Base-by-base conservation (phyloP, 2,888 invertebrate species). In the Plemyria rubiginata region DNA sequence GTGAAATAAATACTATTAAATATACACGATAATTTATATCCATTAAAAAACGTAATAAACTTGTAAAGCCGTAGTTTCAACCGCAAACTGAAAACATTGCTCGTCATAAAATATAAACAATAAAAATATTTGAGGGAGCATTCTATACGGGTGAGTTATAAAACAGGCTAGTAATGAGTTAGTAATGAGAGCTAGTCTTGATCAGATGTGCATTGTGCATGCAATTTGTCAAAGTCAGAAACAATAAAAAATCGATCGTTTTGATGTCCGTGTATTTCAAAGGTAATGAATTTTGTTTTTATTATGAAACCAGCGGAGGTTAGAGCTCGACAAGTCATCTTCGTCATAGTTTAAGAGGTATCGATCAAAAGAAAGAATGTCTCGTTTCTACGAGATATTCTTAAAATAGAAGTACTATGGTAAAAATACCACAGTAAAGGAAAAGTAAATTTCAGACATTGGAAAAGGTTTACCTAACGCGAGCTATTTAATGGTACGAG, bases 61-160 rank as follows among this genome's bases (percentile, higher is more conserved):
- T 36, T 56, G 53, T 58, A 45, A 58, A 50, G 51, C 40, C 58
- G 15, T 45, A 51, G 36, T 54, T 53, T 49, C 53, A 52, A 53
- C 52, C 56, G 16, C 54, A 38, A 54, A 57, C 56, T 32, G 48
- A 32, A 41, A 29, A 53, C 16, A 6, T 13, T 43, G 45, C 36
- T 55, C 15, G 52, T 43, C 59, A 53, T 58, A 58, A 60, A 52
- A 54, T 22, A 43, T 43, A 40, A 53, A 49, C 54, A 49, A 50
- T 49, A 41, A 4, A 48, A 40, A 32, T 40, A 48, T 12, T 16
- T 38, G 46, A 53, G 11, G n/a, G 29, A 29, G 6, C 43, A 13
- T 9, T 22, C 29, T 15, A 49, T 15, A 49, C 41, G n/a, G n/a
- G 49, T 2, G n/a, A 57, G 56, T 16, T 9, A 9, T 9, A 15